These are phyloP conservation scores for Silurus asotus DNA, from an alignment of 2,113 vertebrate genomes.

Conservation along the genomic window DNA sequence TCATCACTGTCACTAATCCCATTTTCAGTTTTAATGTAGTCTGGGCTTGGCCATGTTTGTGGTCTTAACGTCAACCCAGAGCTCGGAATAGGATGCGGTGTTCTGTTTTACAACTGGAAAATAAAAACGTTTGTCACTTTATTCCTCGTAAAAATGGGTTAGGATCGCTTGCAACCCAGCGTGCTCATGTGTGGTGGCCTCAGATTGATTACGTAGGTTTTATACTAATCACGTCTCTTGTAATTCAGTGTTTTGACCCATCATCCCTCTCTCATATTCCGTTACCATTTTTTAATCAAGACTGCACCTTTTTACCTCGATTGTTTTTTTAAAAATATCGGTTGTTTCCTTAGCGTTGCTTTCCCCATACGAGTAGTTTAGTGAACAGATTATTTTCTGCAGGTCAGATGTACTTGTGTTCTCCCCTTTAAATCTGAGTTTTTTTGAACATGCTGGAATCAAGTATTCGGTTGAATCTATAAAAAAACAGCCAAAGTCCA, in stretches of 20 bases:
- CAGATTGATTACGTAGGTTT: neutral
- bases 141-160: slow-evolving; percentile 39
- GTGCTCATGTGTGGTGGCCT: slow-evolving; percentile 22
- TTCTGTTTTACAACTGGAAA: slow-evolving; percentile 46
- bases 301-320: neutral
- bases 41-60: slow-evolving; percentile 44
- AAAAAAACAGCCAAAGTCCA: slow-evolving; percentile 45
- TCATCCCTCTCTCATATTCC: neutral
- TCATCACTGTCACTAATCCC: slow-evolving; percentile 57
- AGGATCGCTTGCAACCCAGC: neutral
- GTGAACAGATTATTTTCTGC: neutral
- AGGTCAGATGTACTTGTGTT: neutral
- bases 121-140: slow-evolving; percentile 27
- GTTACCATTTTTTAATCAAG: neutral
- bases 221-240: neutral
- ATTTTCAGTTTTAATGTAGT: slow-evolving; percentile 47
- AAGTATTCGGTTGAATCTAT: neutral
- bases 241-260: neutral
- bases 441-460: neutral
- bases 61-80: slow-evolving; percentile 27
- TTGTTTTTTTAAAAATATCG: neutral
- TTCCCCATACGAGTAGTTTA: neutral
- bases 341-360: neutral
- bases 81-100: slow-evolving; percentile 15
- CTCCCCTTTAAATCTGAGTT: neutral